A percentile compares a stretch with the other conserved stretches of the same genome.
Evolutionary conservation across 2,113 vertebrate species (phyloP).

Genomic region (Emydura subglobosa): DNA sequence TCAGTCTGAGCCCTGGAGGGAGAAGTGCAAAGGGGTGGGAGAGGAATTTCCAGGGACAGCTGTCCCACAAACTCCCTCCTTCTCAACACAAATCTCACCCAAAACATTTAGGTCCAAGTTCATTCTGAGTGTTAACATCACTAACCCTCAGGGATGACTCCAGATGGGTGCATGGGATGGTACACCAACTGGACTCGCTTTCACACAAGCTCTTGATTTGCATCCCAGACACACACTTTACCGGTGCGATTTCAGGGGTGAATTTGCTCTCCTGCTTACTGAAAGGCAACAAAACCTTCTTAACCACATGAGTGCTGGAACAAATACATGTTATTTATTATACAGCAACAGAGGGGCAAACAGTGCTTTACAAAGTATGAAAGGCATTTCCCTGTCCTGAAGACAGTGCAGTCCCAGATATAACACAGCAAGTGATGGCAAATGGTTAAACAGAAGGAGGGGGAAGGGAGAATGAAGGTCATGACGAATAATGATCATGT

Average conservation of each 20-base stretch:
- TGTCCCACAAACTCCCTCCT: not conserved
- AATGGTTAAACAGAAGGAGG: not conserved
- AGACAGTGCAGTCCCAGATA: not conserved
- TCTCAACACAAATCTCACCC: not conserved
- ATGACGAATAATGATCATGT: not conserved
- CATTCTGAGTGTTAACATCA: not conserved
- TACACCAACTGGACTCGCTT: not conserved
- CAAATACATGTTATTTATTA: not conserved
- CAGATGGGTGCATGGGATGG: not conserved
- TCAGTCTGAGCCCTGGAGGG: conserved; percentile 48
- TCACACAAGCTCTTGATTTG: conserved; percentile 2
- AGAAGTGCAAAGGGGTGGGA: not conserved
- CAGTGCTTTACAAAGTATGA: not conserved
- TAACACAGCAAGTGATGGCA: not conserved
- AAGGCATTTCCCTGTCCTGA: not conserved
- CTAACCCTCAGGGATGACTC: not conserved
- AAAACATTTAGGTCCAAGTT: not conserved
- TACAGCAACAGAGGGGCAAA: not conserved
- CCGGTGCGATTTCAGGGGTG: not conserved
- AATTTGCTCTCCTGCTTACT: not conserved
- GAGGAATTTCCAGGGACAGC: not conserved
- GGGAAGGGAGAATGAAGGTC: not conserved
- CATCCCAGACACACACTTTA: not conserved
- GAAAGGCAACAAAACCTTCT: not conserved
- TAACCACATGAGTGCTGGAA: not conserved